Evolutionary conservation across 2,113 vertebrate genomes (phyloP), one percentile per base, ranked within the genome.

Genomic region (Gallinago media): DNA sequence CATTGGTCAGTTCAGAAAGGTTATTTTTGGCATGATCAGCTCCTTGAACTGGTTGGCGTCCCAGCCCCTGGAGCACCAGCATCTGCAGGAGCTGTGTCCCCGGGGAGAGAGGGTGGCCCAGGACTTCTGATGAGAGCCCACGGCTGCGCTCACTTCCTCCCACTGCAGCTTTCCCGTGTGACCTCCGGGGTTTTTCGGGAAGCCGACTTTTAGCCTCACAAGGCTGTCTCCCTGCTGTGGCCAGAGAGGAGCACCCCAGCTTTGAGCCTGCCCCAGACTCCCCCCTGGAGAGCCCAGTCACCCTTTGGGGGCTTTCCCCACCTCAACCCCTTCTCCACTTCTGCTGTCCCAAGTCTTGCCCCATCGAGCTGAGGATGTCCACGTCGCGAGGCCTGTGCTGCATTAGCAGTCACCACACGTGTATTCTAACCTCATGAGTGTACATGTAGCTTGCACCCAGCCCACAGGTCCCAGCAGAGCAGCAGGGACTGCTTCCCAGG

Each of bases 401-500:
- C 25, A 4, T 13, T 14, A 31, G 44, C 29, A 26, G n/a, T 1
- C 4, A 38, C 3, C 42, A 13, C 2, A 6, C 0, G 1, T 0
- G 1, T 19, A 19, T 21, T 21, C 66, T 38, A 36, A 36, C 47
- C 31, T 12, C 15, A 15, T 20, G 16, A 80, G 40, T 20, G 49
- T 5, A 27, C 21, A 2, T 1, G 8, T 32, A 38, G 70, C 77
- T 89, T 27, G 20, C 20, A 0, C 52, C 1, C 17, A 47, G 58
- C 63, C 6, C 15, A 5, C 50, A 44, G 12, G 19, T 73, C 27
- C 38, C 59, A 67, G 46, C 15, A 23, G 42, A 18, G 32, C 46
- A 34, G 72, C 81, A 26, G 18, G 31, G 11, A 38, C n/a, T 21
- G 47, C 31, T n/a, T 52, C 59, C 66, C 59, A 27, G 52, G 52